These are phyloP conservation scores for Gambusia affinis DNA, from an alignment of 2,113 vertebrate species.

Conservation along the genomic window DNA sequence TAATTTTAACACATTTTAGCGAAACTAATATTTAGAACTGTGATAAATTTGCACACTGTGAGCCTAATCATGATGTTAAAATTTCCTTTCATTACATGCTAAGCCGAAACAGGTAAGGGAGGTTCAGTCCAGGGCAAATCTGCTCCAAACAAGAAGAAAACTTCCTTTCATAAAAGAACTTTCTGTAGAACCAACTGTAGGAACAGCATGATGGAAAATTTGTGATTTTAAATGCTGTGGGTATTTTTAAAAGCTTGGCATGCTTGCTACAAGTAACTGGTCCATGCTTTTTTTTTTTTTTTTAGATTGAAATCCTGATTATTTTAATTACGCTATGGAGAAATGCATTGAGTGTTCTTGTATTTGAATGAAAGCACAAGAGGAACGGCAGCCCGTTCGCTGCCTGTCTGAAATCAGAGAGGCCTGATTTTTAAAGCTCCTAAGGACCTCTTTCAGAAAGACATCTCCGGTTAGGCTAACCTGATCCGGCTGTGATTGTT, in stretches of 20 bases:
- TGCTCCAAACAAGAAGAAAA: background rate
- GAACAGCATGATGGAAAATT: background rate
- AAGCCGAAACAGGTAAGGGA: background rate
- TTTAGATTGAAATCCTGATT: background rate
- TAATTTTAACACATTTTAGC: too few relatives aligned
- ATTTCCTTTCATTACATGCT: background rate
- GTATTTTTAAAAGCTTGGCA: background rate
- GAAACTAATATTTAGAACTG: background rate
- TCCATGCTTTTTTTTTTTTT: background rate
- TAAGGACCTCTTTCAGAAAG: conserved; percentile 23
- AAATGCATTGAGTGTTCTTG: conserved; percentile 10
- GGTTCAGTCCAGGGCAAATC: background rate
- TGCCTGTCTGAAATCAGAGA: conserved; percentile 36
- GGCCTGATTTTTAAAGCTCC: background rate
- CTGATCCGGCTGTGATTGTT: conserved; percentile 68
- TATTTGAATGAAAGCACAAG: conserved; percentile 1
- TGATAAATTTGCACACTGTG: background rate
- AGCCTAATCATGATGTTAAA: background rate
- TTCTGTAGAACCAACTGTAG: too few relatives aligned
- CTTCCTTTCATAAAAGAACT: background rate
- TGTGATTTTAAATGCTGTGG: background rate
- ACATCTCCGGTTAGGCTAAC: conserved; percentile 67
- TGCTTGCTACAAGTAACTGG: background rate
- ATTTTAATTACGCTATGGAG: background rate
- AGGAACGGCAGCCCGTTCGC: conserved; percentile 15